A percentile compares a stretch with the other conserved stretches of the same genome.
Evolutionary conservation across 1,140 invertebrate species (phyloP).

Genomic region (Drosophila subpulchrella): DNA sequence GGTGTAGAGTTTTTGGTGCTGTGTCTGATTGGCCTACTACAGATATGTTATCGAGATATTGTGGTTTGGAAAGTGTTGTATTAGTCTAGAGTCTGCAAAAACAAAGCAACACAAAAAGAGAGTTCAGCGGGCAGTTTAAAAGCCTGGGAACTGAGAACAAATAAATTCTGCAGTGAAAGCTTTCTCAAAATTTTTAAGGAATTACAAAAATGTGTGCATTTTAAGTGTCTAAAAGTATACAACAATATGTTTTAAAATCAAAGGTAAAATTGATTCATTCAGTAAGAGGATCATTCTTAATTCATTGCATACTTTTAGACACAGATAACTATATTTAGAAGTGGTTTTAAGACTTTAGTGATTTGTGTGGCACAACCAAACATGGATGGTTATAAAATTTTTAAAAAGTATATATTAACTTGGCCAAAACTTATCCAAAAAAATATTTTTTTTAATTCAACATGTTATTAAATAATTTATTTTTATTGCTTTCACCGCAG

Average conservation of each 20-base stretch:
- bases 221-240: neutral
- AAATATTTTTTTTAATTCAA: no score
- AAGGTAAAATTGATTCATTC: neutral
- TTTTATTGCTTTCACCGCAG: neutral
- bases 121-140: conserved; percentile 54
- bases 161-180: conserved; percentile 9
- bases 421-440: neutral
- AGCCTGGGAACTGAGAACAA: conserved; percentile 36
- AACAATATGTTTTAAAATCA: neutral
- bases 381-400: no score
- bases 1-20: conserved; percentile 42
- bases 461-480: neutral
- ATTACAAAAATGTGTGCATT: no score
- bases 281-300: no score
- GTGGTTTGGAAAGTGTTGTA: conserved; percentile 84
- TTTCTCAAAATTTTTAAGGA: neutral
- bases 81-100: conserved; percentile 82
- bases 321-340: no score
- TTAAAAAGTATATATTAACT: neutral
- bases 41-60: conserved; percentile 84
- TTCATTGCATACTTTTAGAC: no score
- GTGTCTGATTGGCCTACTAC: conserved; percentile 65
- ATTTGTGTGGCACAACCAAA: no score
- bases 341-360: no score
- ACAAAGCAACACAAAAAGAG: conserved; percentile 66